Evolutionary conservation across 1,140 invertebrate species (phyloP), one percentile per base, ranked within the genome.

Genomic region (Rhopalosiphum maidis): DNA sequence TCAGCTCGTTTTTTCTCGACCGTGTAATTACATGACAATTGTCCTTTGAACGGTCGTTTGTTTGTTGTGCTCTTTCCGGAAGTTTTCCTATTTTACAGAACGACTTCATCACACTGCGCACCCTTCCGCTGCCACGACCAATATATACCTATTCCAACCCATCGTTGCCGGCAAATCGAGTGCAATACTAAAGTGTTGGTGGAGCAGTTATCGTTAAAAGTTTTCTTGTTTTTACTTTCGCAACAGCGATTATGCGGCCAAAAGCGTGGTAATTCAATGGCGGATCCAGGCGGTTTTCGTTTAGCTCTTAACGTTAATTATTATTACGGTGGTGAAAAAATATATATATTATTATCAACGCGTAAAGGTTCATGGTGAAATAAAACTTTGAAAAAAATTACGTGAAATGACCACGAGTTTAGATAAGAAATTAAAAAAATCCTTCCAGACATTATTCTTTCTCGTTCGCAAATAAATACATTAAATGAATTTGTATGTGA

Each of bases 1-100:
- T 35, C 91, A 4, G n/a, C 88, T 43, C n/a, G 77, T 92, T 92
- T n/a, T 92, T 54, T 37, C 46, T 92, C 91, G 21, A 83, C 68
- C 91, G 91, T 77, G 90, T 91, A 91, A 91, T 91, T 77, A 91
- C 41, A 91, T 46, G 46, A 92, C 91, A 92, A 85, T 92, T 92
- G 77, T 92, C 46, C 48, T 85, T 37, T 51, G 91, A 92, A 92
- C 48, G 46, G 48, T 51, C 77, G 91, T 92, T 92, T 85, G 37
- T 92, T 92, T 85, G 68, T 35, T 25, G n/a, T 11, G n/a, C 23
- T 51, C 60, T 43, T 90, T 43, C 48, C 18, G 46, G 55, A 92
- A 92, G 77, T 92, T 92, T 92, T 92, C 41, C 68, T 85, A 83
- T 83, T 85, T 83, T 82, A 37, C 23, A 22, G n/a, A 51, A 83